Percentiles rank a stretch among this genome's conserved stretches.
Conservation (phyloP, 2,888 invertebrate genomes). For the Parnassius mnemosyne region DNA sequence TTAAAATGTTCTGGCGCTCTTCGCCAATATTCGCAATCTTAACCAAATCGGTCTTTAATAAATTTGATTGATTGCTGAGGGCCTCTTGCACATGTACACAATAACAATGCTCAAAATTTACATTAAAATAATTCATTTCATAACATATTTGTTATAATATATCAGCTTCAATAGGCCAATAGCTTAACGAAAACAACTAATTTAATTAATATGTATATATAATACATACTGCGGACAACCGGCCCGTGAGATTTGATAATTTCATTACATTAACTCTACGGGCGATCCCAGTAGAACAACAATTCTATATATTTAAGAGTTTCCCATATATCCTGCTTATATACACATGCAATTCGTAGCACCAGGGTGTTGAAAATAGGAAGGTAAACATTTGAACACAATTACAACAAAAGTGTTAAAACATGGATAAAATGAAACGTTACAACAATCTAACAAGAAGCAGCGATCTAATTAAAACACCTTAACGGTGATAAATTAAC, state of each 20-base stretch:
- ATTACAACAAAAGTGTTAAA: constrained; percentile 30
- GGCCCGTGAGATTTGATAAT: constrained; percentile 4
- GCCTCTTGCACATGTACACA: not conserved
- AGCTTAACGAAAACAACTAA: constrained; percentile 5
- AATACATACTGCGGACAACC: constrained; percentile 17
- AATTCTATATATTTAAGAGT: not conserved
- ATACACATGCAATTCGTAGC: constrained; percentile 7
- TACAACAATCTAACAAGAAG: constrained; percentile 14
- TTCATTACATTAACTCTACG: not conserved
- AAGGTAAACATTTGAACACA: constrained; percentile 22
- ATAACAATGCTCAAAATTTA: not conserved
- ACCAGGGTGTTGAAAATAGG: not conserved
- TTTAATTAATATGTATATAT: constrained; percentile 8
- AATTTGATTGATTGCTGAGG: not conserved
- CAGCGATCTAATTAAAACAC: constrained; percentile 26
- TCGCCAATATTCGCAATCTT: not conserved
- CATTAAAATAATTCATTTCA: not conserved
- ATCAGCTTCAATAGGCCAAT: not conserved
- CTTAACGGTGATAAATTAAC: constrained; percentile 53
- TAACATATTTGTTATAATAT: not conserved
- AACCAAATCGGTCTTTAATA: constrained; percentile 4
- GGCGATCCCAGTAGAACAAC: constrained; percentile 7
- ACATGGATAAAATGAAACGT: constrained; percentile 1
- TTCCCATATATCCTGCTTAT: not conserved
- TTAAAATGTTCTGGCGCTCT: not conserved